Evolutionary conservation across 2,113 vertebrate genomes (phyloP).

Genomic region (Thryonomys swinderianus): DNA sequence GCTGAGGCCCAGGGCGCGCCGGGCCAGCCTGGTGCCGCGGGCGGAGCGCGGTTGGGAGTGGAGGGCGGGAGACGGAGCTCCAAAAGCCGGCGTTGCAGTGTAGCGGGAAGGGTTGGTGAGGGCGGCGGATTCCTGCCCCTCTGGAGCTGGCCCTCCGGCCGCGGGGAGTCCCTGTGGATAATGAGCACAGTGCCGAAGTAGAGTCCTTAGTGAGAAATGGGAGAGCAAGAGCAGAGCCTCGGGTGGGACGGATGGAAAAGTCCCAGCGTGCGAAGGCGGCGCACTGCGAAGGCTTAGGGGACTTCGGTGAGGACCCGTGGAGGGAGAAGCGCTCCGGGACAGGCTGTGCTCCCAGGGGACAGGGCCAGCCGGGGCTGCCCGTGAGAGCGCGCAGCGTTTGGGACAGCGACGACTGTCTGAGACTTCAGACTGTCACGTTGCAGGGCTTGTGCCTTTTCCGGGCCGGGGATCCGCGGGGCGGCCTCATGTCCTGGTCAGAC

Average conservation of each 20-base stretch:
- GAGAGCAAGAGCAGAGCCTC: background rate
- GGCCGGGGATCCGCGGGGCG: background rate
- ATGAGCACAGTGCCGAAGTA: no score
- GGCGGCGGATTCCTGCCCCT: background rate
- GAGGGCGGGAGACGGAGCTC: no score
- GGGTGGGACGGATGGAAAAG: background rate
- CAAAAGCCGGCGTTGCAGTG: no score
- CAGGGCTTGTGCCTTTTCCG: background rate
- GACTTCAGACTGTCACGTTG: rapidly evolving
- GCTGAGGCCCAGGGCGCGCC: no score
- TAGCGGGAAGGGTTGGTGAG: background rate
- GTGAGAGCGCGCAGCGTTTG: rapidly evolving
- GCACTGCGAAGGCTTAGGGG: background rate
- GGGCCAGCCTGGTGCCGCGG: no score
- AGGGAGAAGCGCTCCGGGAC: background rate
- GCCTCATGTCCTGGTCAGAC: background rate
- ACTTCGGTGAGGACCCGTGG: background rate
- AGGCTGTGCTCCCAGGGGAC: background rate
- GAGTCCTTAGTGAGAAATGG: background rate
- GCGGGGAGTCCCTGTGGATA: no score
- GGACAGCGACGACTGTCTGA: rapidly evolving
- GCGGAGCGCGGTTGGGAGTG: no score
- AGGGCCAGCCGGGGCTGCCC: background rate
- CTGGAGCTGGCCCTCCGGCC: background rate
- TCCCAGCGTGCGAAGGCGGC: background rate